phyloP scores from a whole-genome alignment of 2,888 invertebrate species.

The Aethes cnicana region DNA sequence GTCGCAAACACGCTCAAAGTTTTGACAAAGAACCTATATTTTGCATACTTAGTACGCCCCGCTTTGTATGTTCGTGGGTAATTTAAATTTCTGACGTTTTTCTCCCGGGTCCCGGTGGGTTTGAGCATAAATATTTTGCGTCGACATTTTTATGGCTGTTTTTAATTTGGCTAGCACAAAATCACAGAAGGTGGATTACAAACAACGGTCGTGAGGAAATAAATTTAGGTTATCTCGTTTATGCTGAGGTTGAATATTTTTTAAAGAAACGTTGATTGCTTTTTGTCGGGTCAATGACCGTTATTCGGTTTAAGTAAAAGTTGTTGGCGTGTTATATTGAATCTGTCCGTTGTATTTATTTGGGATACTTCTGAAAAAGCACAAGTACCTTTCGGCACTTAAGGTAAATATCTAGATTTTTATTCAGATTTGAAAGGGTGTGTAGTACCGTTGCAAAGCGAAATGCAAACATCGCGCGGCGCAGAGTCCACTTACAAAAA shows the following conservation, averaged over 20 bases:
- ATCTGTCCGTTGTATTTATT: not conserved
- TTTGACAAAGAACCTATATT: conserved; percentile 41
- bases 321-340: not conserved
- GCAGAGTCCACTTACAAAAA: conserved; percentile 20
- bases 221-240: conserved; percentile 1
- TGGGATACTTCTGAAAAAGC: not conserved
- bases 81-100: conserved; percentile 29
- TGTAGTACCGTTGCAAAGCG: conserved; percentile 15
- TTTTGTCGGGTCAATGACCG: not conserved
- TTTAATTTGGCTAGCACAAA: conserved; percentile 27
- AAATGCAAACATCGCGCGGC: conserved; percentile 27
- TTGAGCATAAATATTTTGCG: conserved; percentile 28
- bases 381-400: conserved; percentile 7
- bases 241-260: not conserved
- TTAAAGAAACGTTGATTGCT: conserved; percentile 5
- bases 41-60: conserved; percentile 27
- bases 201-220: conserved; percentile 9
- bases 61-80: conserved; percentile 24
- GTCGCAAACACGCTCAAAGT: conserved; percentile 58
- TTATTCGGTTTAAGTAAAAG: not conserved
- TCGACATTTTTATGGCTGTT: conserved; percentile 28
- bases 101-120: conserved; percentile 20
- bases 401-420: conserved; percentile 16
- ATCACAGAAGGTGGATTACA: conserved; percentile 19
- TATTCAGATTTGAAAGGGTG: conserved; percentile 10